A percentile compares a stretch with the other conserved stretches of the same genome.
Evolutionary conservation across 2,888 invertebrate species (phyloP).

Genomic region (Hirtodrosophila confusa): DNA sequence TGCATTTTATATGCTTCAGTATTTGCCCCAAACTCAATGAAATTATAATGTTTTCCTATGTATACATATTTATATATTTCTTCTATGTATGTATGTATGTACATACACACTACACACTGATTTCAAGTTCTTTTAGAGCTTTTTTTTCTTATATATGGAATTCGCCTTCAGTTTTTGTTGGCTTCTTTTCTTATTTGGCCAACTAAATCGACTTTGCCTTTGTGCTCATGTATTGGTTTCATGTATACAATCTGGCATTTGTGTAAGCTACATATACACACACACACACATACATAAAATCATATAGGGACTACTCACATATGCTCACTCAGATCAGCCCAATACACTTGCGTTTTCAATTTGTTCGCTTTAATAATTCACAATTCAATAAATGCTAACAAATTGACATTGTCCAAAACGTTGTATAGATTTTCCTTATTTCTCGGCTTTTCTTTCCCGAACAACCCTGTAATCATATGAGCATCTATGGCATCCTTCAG

Average conservation of each 20-base stretch:
- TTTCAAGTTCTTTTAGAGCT: conserved; percentile 6
- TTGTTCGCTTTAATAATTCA: conserved; percentile 81
- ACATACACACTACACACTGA: conserved; percentile 12
- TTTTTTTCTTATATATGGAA: conserved; percentile 10
- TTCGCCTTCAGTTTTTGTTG: conserved; percentile 49
- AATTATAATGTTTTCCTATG: conserved; percentile 4
- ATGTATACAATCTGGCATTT: conserved; percentile 61
- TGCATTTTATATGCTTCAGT: not conserved
- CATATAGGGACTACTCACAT: conserved; percentile 9
- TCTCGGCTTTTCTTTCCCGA: conserved; percentile 28
- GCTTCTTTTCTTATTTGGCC: conserved; percentile 69
- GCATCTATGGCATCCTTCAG: conserved; percentile 24
- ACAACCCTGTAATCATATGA: conserved; percentile 64
- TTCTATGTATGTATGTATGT: not conserved
- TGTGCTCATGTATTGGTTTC: conserved; percentile 38
- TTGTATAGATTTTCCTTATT: conserved; percentile 59
- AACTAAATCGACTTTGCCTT: conserved; percentile 77
- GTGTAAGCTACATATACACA: conserved; percentile 48
- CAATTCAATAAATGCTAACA: conserved; percentile 82
- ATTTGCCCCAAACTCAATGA: conserved; percentile 18
- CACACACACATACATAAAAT: conserved; percentile 17
- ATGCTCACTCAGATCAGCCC: not conserved
- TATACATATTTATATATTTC: not conserved
- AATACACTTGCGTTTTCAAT: conserved; percentile 71
- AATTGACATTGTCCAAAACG: conserved; percentile 79